Conservation (phyloP, 2,113 vertebrate species). For the Pipa parva region DNA sequence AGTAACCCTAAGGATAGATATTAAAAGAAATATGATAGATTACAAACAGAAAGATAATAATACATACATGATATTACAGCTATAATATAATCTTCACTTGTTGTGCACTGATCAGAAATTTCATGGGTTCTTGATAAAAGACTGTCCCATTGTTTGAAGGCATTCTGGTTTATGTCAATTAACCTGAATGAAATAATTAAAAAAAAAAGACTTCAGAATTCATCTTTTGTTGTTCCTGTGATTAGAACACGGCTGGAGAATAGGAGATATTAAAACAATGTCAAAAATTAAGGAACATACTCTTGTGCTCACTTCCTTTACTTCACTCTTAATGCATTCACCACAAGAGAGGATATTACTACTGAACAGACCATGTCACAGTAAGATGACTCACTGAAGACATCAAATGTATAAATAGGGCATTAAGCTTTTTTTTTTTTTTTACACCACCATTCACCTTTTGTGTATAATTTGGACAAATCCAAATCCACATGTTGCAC, state of each 20-base stretch:
- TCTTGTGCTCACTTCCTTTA: background rate
- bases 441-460: too few species aligned
- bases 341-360: slow-evolving; percentile 11
- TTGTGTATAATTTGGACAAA: too few species aligned
- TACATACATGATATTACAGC: too few species aligned
- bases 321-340: slow-evolving; percentile 3
- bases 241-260: slow-evolving; percentile 18
- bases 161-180: too few species aligned
- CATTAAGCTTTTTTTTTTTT: background rate
- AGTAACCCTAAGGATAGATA: too few species aligned
- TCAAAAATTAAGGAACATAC: slow-evolving; percentile 2
- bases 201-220: background rate
- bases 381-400: slow-evolving; percentile 27
- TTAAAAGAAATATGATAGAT: too few species aligned
- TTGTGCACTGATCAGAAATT: too few species aligned
- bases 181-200: background rate
- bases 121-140: too few species aligned
- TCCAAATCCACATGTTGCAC: too few species aligned
- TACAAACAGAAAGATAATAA: too few species aligned
- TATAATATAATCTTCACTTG: too few species aligned
- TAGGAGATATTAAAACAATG: slow-evolving; percentile 14
- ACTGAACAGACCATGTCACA: slow-evolving; percentile 15
- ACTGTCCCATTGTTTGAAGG: too few species aligned
- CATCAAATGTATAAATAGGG: background rate
- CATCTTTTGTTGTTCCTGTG: slow-evolving; percentile 6